Conservation (phyloP, 2,888 invertebrate species). For the Nysson spinosus region DNA sequence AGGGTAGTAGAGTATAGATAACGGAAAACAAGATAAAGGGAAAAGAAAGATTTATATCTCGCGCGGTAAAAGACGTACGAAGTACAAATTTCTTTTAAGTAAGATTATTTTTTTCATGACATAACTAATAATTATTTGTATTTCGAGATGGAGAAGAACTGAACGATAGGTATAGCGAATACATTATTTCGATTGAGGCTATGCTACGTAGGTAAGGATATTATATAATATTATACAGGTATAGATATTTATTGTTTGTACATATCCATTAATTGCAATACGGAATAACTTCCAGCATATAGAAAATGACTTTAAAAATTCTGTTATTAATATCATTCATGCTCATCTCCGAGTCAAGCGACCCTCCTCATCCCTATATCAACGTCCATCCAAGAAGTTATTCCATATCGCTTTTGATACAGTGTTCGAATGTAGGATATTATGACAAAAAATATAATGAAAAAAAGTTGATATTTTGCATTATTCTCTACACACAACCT, state of each 20-base stretch:
- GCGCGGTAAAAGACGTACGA: too few species aligned
- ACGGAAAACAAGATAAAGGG: too few species aligned
- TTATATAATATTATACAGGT: constrained; percentile 41
- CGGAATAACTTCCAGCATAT: constrained; percentile 32
- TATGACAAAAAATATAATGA: constrained; percentile 59
- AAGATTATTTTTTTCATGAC: too few species aligned
- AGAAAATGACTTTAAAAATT: constrained; percentile 14
- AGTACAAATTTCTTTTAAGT: too few species aligned
- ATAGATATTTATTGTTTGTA: constrained; percentile 68
- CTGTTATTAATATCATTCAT: constrained; percentile 1
- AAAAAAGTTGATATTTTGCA: constrained; percentile 42
- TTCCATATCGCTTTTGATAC: constrained; percentile 32
- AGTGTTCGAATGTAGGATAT: constrained; percentile 48
- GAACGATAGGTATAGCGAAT: constrained; percentile 16
- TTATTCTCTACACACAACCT: constrained; percentile 29
- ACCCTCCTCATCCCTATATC: constrained; percentile 4
- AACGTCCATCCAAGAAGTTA: constrained; percentile 19
- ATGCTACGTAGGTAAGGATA: constrained; percentile 38
- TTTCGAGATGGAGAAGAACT: neutral
- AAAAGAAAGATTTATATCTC: too few species aligned
- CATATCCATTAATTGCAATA: constrained; percentile 59
- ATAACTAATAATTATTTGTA: too few species aligned
- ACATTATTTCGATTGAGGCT: constrained; percentile 20
- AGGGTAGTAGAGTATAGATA: too few species aligned
- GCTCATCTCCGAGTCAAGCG: neutral